Evolutionary conservation across 2,797 vertebrate genomes (phyloP).

Genomic region (Sebastes aleutianus): DNA sequence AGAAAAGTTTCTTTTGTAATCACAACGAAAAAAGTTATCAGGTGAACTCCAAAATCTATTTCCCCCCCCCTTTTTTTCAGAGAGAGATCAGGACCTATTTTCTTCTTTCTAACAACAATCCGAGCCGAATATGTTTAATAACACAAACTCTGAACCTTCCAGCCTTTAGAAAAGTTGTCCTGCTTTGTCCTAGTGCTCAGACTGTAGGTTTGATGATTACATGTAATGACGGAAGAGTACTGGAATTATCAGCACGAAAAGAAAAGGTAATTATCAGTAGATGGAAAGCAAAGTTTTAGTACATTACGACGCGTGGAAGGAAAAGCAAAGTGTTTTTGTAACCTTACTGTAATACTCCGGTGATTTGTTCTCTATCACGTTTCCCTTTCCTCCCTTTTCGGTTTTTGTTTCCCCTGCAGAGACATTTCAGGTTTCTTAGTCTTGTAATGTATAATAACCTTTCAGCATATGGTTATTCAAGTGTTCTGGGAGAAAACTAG

Average conservation of each 20-base stretch:
- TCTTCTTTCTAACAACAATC: not conserved
- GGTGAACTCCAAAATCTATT: not conserved
- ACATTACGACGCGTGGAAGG: not conserved
- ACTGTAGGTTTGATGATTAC: not conserved
- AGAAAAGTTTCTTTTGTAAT: not conserved
- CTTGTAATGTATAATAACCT: not conserved
- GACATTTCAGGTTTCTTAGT: not conserved
- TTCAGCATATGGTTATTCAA: too few species aligned
- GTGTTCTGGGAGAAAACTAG: too few species aligned
- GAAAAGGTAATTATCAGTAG: constrained; percentile 11
- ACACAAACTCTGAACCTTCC: not conserved
- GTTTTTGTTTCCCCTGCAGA: not conserved
- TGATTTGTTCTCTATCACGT: not conserved
- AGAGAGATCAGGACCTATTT: not conserved
- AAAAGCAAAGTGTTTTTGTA: constrained; percentile 3
- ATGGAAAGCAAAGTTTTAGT: not conserved
- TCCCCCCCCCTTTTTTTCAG: not conserved
- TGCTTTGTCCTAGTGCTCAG: not conserved
- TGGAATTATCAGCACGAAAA: not conserved
- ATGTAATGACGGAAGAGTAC: not conserved
- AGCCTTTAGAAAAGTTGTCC: not conserved
- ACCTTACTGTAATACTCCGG: not conserved
- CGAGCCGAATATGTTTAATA: not conserved
- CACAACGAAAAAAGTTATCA: not conserved
- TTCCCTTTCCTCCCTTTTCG: not conserved